A percentile compares a stretch with the other conserved stretches of the same genome.
Conservation (phyloP, 1,140 invertebrate species). For the Caenorhabditis briggsae region DNA sequence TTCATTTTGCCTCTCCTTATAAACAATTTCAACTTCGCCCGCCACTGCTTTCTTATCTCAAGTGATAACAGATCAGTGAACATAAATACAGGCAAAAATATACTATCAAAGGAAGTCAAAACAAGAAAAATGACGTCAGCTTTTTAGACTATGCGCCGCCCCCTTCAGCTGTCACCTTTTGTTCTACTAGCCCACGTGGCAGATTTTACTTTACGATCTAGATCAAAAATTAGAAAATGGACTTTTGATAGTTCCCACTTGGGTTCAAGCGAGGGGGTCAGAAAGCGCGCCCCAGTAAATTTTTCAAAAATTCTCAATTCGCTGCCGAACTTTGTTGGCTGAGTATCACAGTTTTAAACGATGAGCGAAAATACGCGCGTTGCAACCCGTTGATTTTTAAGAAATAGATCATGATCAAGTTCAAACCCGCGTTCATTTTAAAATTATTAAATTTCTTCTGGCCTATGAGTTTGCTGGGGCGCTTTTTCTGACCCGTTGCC, state of each 20-base stretch:
- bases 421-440: no score
- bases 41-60: constrained; percentile 8
- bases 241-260: background rate
- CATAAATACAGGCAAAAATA: constrained; percentile 18
- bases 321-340: no score
- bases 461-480: no score
- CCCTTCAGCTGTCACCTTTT: background rate
- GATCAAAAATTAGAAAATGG: constrained; percentile 1
- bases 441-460: no score
- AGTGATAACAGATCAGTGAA: constrained; percentile 36
- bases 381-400: no score
- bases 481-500: no score
- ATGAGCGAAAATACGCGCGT: no score
- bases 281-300: no score
- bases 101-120: background rate
- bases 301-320: no score
- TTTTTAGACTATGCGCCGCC: constrained; percentile 30
- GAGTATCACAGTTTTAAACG: no score
- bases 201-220: background rate
- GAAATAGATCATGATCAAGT: no score
- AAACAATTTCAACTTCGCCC: constrained; percentile 13
- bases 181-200: constrained; percentile 19
- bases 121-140: constrained; percentile 46
- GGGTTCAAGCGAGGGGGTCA: no score
- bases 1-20: background rate